Conservation (phyloP, 2,113 vertebrate genomes). For the Fulmarus glacialis region DNA sequence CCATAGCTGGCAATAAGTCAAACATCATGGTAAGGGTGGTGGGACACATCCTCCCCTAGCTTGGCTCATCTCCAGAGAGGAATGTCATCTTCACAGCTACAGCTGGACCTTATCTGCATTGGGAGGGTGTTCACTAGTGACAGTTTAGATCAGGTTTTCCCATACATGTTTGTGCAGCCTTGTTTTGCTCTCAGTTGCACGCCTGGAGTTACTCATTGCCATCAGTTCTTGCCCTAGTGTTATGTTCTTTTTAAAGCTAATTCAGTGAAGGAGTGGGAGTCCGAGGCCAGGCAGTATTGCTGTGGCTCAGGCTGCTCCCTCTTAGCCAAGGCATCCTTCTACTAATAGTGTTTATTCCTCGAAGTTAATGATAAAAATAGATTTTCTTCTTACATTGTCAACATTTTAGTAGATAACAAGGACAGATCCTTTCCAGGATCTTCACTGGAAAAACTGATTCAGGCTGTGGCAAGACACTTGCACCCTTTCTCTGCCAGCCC, state of each 20-base stretch:
- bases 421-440: background rate
- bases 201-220: constrained; percentile 29
- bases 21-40: constrained; percentile 32
- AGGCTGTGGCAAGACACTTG: background rate
- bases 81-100: constrained; percentile 59
- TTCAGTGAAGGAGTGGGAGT: background rate
- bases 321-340: background rate
- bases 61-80: constrained; percentile 50
- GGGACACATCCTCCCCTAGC: constrained; percentile 31
- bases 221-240: background rate
- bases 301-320: background rate
- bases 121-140: background rate
- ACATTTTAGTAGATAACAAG: constrained; percentile 3
- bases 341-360: background rate
- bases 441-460: constrained; percentile 26
- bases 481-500: background rate
- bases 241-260: background rate
- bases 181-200: background rate
- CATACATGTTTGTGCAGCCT: background rate
- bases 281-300: background rate
- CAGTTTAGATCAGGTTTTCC: constrained; percentile 61
- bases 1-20: constrained; percentile 44
- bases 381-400: constrained; percentile 19
- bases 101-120: constrained; percentile 15
- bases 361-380: constrained; percentile 19